Base-by-base conservation (phyloP, 2,113 vertebrate species). In the Alligator mississippiensis region DNA sequence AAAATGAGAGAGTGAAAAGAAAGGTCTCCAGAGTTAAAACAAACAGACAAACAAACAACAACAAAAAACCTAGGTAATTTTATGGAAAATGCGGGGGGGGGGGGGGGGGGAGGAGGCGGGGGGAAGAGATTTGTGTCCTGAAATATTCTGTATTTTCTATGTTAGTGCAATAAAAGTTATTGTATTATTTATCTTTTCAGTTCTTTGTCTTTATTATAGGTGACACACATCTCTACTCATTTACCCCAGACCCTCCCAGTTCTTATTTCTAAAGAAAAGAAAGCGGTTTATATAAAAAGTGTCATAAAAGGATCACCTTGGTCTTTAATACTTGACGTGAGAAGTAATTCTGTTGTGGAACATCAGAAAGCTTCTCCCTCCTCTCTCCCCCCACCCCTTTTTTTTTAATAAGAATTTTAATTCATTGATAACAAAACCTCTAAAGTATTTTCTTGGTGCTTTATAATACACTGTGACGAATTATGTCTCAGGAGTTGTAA, bases 401-500 rank as follows among this genome's bases (percentile, higher is more conserved):
- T 80, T 87, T 94, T 92, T 92, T 94, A 96, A 96, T 96, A 95
- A 97, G 93, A 97, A 91, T 89, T 95, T 92, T 96, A 96, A 97
- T 97, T 90, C 89, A 72, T 94, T 95, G 94, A 96, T 95, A 94
- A 97, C 93, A 95, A 97, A 94, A 88, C 83, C 93, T 91, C 93
- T 93, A 58, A 94, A 95, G 96, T 94, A 94, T 98, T 97, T 98
- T 96, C 89, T 96, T 96, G 95, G 95, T 97, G 94, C 96, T 94
- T 96, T 91, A 85, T 96, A 97, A 97, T 91, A 79, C 60, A 6
- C 96, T 95, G 94, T 98, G 97, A 98, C 96, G 93, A 98, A 98
- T 98, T 96, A 95, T 75, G 13, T 96, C 97, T 97, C 77, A 77
- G 93, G 92, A 87, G 62, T 97, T 96, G 94, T 97, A 96, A 94